Evolutionary conservation across 23 tunicate genomes (phyloP), one percentile per base, ranked within the genome.

Genomic region (Styela clava): DNA sequence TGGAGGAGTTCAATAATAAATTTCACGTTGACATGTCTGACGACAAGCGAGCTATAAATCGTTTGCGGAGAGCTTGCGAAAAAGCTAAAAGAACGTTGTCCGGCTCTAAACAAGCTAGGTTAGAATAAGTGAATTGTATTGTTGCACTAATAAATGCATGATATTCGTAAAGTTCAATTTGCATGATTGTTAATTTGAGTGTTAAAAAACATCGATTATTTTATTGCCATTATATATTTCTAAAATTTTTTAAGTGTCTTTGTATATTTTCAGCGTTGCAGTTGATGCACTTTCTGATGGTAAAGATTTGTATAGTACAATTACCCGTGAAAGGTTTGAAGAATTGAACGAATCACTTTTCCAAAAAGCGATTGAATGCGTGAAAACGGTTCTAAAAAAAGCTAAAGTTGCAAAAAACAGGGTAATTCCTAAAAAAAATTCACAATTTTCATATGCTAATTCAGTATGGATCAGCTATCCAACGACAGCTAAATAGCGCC

Each of bases 81-180:
- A 78, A 90, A 61, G 97, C 97, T 2, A 91, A 91, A 74, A 73
- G 97, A 78, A 91, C 97, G 2, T 70, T 91, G 34, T 91, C 97
- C 3, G 86, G 91, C 24, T 91, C 97, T 2, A 71, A 91, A 5
- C 97, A 91, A 67, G 91, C 91, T 33, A 81, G 74, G 79, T 37
- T 87, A 56, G 97, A 92, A 52, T 87, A 87, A 56, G 97, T 44
- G n/a, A n/a, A n/a, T n/a, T n/a, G n/a, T n/a, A n/a, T n/a, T n/a
- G n/a, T n/a, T n/a, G n/a, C n/a, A n/a, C n/a, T n/a, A n/a, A n/a
- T n/a, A n/a, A n/a, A n/a, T n/a, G n/a, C n/a, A n/a, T n/a, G n/a
- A n/a, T n/a, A n/a, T n/a, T n/a, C n/a, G n/a, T n/a, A n/a, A n/a
- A n/a, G n/a, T n/a, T n/a, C n/a, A n/a, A n/a, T n/a, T n/a, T n/a